These are phyloP conservation scores for Thalassarche chlororhynchos DNA, from an alignment of 2,113 vertebrate genomes.

Conservation along the genomic window DNA sequence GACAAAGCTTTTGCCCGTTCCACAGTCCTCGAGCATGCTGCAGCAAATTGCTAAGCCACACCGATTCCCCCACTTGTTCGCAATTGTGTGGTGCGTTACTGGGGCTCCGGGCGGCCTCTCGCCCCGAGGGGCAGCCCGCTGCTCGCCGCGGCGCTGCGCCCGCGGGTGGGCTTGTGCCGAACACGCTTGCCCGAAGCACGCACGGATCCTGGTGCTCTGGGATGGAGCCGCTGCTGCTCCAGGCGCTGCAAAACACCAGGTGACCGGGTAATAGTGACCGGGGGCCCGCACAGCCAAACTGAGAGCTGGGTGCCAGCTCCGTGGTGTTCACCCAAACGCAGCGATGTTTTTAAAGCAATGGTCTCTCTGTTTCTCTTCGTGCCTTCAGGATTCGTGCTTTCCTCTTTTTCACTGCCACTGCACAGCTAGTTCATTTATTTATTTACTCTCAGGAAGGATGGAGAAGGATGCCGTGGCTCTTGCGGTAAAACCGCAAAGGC, in stretches of 20 bases:
- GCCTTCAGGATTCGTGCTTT: not conserved
- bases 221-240: not conserved
- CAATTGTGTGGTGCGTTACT: not conserved
- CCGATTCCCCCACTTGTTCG: not conserved
- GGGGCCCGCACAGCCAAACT: rapidly evolving
- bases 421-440: rapidly evolving
- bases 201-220: not conserved
- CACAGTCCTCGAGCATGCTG: not conserved
- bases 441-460: rapidly evolving
- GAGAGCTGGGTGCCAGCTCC: not conserved
- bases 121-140: not conserved
- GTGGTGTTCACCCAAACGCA: rapidly evolving
- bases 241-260: not conserved
- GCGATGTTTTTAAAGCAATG: rapidly evolving
- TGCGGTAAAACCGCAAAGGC: rapidly evolving
- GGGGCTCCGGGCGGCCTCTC: not conserved
- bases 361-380: not conserved
- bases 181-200: rapidly evolving
- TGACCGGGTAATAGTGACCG: rapidly evolving
- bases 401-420: not conserved
- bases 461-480: not conserved
- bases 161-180: not conserved
- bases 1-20: not conserved
- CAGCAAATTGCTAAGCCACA: not conserved
- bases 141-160: not conserved